A percentile compares a stretch with the other conserved stretches of the same genome.
phyloP scores from a whole-genome alignment of 2,797 vertebrate species.

The Myotis findleyi region DNA sequence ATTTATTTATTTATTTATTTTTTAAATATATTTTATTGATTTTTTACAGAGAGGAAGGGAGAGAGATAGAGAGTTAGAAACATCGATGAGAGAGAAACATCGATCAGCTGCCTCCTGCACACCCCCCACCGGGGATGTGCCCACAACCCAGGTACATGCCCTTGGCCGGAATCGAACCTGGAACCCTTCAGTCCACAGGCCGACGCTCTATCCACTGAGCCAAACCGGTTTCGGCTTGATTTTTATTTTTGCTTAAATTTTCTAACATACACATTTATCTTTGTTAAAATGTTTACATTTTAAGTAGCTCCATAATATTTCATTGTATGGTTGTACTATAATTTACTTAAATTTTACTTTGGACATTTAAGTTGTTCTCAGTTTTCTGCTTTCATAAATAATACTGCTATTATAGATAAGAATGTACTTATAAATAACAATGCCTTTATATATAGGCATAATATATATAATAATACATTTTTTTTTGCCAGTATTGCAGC shows the following conservation, averaged over 20 bases:
- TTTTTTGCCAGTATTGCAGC: neutral
- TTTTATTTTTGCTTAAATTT: neutral
- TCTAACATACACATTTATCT: neutral
- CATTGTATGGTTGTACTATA: neutral
- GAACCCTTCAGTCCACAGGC: no score
- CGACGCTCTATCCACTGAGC: no score
- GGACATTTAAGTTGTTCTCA: neutral
- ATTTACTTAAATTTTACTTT: conserved; percentile 31
- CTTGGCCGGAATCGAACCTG: no score
- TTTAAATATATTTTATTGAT: no score
- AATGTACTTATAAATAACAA: neutral
- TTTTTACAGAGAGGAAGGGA: no score
- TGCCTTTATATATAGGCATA: neutral
- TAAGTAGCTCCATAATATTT: neutral
- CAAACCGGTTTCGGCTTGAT: no score
- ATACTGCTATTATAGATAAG: neutral
- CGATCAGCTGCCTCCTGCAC: no score
- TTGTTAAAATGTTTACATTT: conserved; percentile 44
- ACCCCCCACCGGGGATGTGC: no score
- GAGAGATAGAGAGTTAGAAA: no score
- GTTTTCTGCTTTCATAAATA: conserved; percentile 38
- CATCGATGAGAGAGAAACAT: no score
- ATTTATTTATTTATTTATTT: no score
- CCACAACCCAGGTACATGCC: no score
- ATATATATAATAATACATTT: neutral